Evolutionary conservation across 2,888 invertebrate species (phyloP).

Genomic region (Acrobasis consociella): DNA sequence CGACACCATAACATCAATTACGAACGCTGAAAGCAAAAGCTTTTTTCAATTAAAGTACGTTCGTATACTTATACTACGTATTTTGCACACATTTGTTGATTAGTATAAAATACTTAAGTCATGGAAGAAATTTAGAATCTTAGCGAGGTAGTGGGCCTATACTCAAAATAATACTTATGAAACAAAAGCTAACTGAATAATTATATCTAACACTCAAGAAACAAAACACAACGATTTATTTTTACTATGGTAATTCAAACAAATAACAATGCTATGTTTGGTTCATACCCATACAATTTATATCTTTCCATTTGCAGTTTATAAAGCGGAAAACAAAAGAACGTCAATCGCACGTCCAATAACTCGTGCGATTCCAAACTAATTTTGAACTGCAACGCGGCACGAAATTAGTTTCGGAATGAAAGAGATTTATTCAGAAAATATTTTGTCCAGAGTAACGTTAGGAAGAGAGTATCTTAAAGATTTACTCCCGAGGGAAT

Average conservation of each 20-base stretch:
- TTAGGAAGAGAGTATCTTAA: background rate
- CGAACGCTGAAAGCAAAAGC: too few species aligned
- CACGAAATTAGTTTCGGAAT: constrained; percentile 3
- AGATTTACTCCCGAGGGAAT: background rate
- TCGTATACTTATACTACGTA: too few species aligned
- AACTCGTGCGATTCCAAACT: constrained; percentile 13
- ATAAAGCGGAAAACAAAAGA: constrained; percentile 10
- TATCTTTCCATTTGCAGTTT: background rate
- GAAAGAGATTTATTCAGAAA: background rate
- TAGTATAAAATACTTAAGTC: too few species aligned
- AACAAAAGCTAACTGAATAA: too few species aligned
- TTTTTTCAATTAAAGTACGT: too few species aligned
- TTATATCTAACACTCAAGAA: background rate
- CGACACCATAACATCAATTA: too few species aligned
- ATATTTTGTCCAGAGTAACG: background rate
- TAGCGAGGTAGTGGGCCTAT: too few species aligned
- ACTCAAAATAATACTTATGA: too few species aligned
- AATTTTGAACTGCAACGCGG: constrained; percentile 6
- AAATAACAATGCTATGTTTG: background rate
- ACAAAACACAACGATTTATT: background rate
- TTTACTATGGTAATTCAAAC: too few species aligned
- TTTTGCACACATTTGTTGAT: too few species aligned
- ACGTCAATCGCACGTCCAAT: constrained; percentile 19
- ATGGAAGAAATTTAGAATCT: too few species aligned
- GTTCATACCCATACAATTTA: background rate